Conservation (phyloP, 2,797 vertebrate species). For the Phataginus tetradactyla region DNA sequence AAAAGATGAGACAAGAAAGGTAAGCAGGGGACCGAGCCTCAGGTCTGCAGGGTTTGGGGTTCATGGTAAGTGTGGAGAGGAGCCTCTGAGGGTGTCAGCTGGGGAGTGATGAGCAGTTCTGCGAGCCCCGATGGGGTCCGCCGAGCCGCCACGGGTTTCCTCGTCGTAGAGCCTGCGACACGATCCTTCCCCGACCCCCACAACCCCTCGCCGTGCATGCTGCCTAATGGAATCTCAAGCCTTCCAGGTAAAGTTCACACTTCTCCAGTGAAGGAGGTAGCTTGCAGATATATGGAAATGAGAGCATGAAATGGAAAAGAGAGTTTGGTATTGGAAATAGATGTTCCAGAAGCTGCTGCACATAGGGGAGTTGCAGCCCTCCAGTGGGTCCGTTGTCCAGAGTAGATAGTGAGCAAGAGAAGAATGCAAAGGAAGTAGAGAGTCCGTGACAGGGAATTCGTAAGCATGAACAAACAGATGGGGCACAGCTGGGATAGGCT, state of each 20-base stretch:
- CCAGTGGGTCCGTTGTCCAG: neutral
- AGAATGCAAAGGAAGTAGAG: neutral
- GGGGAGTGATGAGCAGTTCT: neutral
- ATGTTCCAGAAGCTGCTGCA: neutral
- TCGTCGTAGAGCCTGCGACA: neutral
- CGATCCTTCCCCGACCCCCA: neutral
- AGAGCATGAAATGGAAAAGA: neutral
- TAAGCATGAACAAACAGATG: neutral
- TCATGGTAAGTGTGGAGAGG: neutral
- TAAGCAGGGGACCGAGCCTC: neutral
- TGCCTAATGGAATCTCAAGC: neutral
- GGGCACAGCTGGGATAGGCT: neutral
- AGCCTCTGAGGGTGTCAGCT: neutral
- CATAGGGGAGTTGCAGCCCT: neutral
- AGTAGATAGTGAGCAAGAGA: neutral
- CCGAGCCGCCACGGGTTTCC: neutral
- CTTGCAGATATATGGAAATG: neutral
- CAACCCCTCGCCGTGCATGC: neutral
- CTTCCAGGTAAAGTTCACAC: neutral
- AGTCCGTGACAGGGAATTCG: neutral
- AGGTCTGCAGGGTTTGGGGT: neutral
- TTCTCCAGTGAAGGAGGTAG: neutral
- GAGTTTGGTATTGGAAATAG: neutral
- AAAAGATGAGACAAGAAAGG: neutral
- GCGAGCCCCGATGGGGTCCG: neutral